Evolutionary conservation across 2,113 vertebrate species (phyloP).

Genomic region (Gobiocypris rarus): DNA sequence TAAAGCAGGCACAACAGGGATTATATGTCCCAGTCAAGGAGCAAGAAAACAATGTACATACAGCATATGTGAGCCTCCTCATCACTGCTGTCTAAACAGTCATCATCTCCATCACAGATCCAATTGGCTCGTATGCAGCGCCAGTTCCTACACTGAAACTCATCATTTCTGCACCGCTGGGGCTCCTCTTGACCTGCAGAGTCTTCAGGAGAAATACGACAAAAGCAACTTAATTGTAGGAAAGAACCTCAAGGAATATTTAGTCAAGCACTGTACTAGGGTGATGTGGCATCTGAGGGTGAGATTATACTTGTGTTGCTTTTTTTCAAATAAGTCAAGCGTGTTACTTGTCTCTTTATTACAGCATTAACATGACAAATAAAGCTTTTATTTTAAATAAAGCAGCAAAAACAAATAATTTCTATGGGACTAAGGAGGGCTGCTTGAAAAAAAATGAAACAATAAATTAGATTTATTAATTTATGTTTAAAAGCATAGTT

Average conservation of each 20-base stretch:
- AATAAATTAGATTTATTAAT: neutral
- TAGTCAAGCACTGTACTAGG: neutral
- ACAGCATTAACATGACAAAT: neutral
- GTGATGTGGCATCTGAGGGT: neutral
- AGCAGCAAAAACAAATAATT: neutral
- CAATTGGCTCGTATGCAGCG: slow-evolving; percentile 88
- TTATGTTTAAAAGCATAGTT: neutral
- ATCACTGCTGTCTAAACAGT: slow-evolving; percentile 94
- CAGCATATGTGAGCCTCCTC: slow-evolving; percentile 87
- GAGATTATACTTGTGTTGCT: neutral
- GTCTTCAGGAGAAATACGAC: slow-evolving; percentile 66
- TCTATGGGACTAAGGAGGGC: no score
- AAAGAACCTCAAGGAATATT: slow-evolving; percentile 1
- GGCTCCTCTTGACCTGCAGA: slow-evolving; percentile 74
- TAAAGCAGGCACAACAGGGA: slow-evolving; percentile 25
- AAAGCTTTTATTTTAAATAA: neutral
- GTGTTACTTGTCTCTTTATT: neutral
- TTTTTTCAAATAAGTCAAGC: neutral
- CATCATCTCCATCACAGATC: slow-evolving; percentile 95
- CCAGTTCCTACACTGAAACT: slow-evolving; percentile 91
- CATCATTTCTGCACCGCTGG: slow-evolving; percentile 82
- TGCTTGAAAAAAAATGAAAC: neutral
- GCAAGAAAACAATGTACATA: slow-evolving; percentile 66
- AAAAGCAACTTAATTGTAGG: neutral
- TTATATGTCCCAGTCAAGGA: slow-evolving; percentile 6